Evolutionary conservation across 2,888 invertebrate genomes (phyloP), one percentile per base, ranked within the genome.

Genomic region (Mycalesis mineus): DNA sequence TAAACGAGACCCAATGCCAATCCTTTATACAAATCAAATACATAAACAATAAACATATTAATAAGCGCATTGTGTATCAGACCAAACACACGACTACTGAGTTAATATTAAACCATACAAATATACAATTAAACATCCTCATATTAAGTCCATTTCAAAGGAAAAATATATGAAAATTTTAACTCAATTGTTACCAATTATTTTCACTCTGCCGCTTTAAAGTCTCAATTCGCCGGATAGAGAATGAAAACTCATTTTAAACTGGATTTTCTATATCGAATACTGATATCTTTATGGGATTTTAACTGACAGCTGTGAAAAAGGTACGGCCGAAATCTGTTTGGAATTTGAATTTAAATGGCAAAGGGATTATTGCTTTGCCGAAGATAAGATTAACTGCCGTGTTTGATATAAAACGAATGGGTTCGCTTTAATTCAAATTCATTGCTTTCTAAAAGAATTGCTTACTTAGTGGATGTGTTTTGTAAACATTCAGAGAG

Each of bases 271-370:
- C 56, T 36, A 56, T 57, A 60, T 56, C 49, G 53, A 58, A 56
- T 42, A 48, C 36, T 15, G 48, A 53, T 55, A 56, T 59, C 60
- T 60, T 65, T 63, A 62, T 61, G 57, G 48, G 60, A 56, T 62
- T 64, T 65, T 61, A 65, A 65, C 63, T 60, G 61, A 61, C 62
- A 63, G 49, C 60, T 60, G 55, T 60, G 61, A 64, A 65, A 65
- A 65, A 64, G 65, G 62, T 64, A 55, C 47, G 57, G 45, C 53
- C 59, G 36, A 60, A 64, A 65, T 65, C 61, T 60, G 63, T 62
- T 57, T 52, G 61, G 60, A 62, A 65, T 66, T 61, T 61, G 58
- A 62, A 64, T 66, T 66, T 66, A 63, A 65, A 62, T 60, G 52
- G 59, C 41, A 55, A 59, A 61, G 57, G 59, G 58, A 56, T 63